These are phyloP conservation scores for Cynoglossus semilaevis DNA, from an alignment of 2,113 vertebrate genomes.

Conservation along the genomic window DNA sequence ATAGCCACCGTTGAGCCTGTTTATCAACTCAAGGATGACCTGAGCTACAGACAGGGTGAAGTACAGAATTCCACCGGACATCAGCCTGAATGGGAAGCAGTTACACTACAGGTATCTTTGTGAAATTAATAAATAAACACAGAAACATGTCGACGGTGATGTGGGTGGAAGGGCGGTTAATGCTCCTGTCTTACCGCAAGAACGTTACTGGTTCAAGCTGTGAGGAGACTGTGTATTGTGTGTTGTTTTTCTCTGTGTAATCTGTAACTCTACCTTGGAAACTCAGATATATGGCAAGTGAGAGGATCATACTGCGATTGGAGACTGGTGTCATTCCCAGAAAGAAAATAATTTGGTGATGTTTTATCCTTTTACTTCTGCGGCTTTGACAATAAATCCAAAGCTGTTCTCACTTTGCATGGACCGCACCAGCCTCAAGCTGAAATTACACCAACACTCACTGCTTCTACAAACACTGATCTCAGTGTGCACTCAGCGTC, in stretches of 20 bases:
- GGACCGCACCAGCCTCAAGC: conserved; percentile 8
- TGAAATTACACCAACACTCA: conserved; percentile 20
- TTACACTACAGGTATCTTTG: conserved; percentile 81
- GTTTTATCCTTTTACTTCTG: conserved; percentile 2
- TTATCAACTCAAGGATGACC: conserved; percentile 80
- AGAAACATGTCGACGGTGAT: neutral
- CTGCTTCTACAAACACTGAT: conserved; percentile 24
- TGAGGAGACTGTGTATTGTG: conserved; percentile 1
- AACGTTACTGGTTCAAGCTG: no score
- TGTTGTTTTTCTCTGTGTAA: no score
- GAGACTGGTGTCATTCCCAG: neutral
- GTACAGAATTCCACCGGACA: conserved; percentile 34
- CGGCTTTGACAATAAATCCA: conserved; percentile 3
- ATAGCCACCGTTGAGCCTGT: conserved; percentile 77
- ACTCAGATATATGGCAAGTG: neutral
- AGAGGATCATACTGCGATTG: neutral
- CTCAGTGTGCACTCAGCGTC: conserved; percentile 17
- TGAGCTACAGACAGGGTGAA: conserved; percentile 74
- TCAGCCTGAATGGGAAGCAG: conserved; percentile 57
- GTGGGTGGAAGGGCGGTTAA: no score
- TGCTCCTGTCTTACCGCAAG: no score
- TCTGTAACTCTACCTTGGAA: no score
- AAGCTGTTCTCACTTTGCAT: conserved; percentile 3
- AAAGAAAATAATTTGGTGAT: neutral
- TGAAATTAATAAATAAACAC: neutral